Evolutionary conservation across 2,797 vertebrate genomes (phyloP).

Genomic region (Sebastes reedi): DNA sequence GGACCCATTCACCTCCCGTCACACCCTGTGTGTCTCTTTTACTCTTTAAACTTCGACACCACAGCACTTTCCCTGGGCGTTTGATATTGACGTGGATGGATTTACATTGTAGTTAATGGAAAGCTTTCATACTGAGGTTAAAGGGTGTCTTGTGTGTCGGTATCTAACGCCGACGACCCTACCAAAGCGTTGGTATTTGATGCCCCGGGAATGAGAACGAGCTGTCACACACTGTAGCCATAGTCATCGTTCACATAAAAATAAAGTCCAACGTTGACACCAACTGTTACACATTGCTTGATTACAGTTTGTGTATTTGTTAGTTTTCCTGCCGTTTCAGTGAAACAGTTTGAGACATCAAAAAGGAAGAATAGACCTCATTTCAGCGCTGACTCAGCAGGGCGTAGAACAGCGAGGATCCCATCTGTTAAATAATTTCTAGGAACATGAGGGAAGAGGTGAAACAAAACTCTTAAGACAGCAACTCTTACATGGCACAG

Average conservation of each 20-base stretch:
- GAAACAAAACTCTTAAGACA: constrained; percentile 21
- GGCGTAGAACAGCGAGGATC: background rate
- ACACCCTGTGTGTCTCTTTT: background rate
- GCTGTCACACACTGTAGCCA: too few species aligned
- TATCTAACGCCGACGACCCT: background rate
- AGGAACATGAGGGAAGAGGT: constrained; percentile 2
- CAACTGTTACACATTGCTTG: background rate
- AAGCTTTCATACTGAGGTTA: background rate
- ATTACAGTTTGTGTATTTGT: background rate
- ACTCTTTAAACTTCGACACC: background rate
- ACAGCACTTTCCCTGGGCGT: background rate
- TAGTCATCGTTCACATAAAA: background rate
- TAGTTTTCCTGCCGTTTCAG: background rate
- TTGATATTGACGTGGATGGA: background rate
- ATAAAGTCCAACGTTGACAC: background rate
- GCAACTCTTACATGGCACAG: background rate
- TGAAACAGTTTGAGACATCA: background rate
- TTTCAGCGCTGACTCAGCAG: constrained; percentile 6
- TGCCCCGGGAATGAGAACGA: too few species aligned
- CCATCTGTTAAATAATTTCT: constrained; percentile 40
- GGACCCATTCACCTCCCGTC: background rate
- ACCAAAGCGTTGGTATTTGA: too few species aligned
- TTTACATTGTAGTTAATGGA: background rate
- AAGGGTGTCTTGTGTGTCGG: background rate
- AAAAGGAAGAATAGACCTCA: background rate